Percentiles rank a stretch among this genome's conserved stretches.
Evolutionary conservation across 1,140 invertebrate species (phyloP).

Genomic region (Ridgeia piscesae): DNA sequence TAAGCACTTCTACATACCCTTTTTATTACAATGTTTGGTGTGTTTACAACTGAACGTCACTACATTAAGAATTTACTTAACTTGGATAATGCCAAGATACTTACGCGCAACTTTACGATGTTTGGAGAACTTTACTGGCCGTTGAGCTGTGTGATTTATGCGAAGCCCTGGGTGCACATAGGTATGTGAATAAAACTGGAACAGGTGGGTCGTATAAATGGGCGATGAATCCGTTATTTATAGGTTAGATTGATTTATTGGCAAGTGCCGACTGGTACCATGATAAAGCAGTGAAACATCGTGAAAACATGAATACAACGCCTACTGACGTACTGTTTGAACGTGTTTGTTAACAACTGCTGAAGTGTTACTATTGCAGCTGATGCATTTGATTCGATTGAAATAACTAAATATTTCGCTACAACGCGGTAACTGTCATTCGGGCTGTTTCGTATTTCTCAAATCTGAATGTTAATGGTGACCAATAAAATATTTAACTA

Average conservation of each 20-base stretch:
- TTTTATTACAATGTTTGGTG: neutral
- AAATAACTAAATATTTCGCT: neutral
- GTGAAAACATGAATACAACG: neutral
- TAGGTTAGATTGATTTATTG: neutral
- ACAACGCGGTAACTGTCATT: neutral
- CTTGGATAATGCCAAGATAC: neutral
- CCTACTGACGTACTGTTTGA: neutral
- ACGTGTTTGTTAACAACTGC: neutral
- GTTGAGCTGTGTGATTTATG: neutral
- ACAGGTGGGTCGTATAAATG: neutral
- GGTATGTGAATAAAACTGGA: neutral
- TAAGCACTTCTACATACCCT: neutral
- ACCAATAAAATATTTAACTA: neutral
- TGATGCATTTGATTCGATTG: neutral
- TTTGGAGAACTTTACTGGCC: neutral
- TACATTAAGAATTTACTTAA: neutral
- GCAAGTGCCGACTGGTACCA: neutral
- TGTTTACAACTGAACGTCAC: neutral
- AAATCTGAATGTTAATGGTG: neutral
- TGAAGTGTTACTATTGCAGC: neutral
- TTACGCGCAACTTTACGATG: neutral
- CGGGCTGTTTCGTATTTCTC: neutral
- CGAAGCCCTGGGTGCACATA: neutral
- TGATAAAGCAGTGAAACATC: neutral
- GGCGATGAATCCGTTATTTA: neutral